Conservation (phyloP, 2,888 invertebrate species). For the Melikaiella ostensackeni region DNA sequence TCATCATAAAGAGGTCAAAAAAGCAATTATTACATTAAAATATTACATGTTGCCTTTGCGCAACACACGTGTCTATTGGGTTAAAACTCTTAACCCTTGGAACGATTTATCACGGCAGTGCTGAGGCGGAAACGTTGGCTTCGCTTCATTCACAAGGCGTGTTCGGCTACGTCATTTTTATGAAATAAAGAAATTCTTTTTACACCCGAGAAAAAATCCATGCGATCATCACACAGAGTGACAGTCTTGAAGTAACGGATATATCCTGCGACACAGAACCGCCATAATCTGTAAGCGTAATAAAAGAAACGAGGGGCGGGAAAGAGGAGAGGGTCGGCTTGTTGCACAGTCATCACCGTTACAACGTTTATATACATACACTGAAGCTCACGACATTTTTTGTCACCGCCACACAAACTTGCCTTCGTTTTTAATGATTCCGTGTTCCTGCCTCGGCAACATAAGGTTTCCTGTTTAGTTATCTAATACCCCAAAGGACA, state of each 20-base stretch:
- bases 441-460: not conserved
- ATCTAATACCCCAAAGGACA: not conserved
- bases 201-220: not conserved
- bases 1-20: not conserved
- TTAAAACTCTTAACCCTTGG: constrained; percentile 28
- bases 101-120: constrained; percentile 23
- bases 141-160: not conserved
- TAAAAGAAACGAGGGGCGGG: constrained; percentile 52
- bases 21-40: not conserved
- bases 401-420: constrained; percentile 21
- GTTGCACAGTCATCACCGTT: constrained; percentile 60
- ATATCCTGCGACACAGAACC: constrained; percentile 55
- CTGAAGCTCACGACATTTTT: constrained; percentile 23
- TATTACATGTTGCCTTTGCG: not conserved
- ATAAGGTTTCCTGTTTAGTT: constrained; percentile 8
- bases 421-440: constrained; percentile 8
- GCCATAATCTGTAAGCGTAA: constrained; percentile 59
- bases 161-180: not conserved
- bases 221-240: not conserved
- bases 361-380: constrained; percentile 43
- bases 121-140: constrained; percentile 13
- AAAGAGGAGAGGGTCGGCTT: constrained; percentile 52
- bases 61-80: constrained; percentile 11
- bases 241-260: constrained; percentile 61
- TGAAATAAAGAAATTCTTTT: not conserved